A percentile compares a stretch with the other conserved stretches of the same genome.
Conservation (phyloP, 1,140 invertebrate genomes). For the Scaptomyza graminum region DNA sequence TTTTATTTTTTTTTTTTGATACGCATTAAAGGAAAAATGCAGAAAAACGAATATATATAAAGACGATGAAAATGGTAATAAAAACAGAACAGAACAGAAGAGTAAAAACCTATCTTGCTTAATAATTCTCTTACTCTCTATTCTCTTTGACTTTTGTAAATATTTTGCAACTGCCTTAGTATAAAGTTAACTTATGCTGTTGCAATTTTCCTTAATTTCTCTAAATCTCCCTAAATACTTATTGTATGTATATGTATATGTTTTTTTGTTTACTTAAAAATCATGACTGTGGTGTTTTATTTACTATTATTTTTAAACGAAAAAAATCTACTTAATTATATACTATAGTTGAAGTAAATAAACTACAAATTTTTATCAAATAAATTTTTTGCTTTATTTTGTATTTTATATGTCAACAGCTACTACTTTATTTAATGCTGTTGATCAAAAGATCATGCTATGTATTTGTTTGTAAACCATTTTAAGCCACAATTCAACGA, state of each 20-base stretch:
- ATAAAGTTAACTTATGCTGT: conserved; percentile 35
- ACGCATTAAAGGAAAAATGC: conserved; percentile 23
- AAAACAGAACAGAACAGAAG: conserved; percentile 6
- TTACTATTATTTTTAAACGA: conserved; percentile 77
- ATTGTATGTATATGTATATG: conserved; percentile 16
- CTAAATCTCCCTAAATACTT: conserved; percentile 27
- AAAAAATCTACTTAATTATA: conserved; percentile 61
- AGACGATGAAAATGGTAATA: conserved; percentile 33
- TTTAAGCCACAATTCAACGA: background rate
- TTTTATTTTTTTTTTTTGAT: conserved; percentile 40
- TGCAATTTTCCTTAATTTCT: conserved; percentile 43
- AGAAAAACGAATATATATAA: background rate
- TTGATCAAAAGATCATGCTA: too few species aligned
- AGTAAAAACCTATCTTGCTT: conserved; percentile 12
- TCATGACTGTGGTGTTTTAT: conserved; percentile 83
- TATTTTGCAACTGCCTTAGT: conserved; percentile 59
- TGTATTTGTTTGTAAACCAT: background rate
- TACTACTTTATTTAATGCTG: too few species aligned
- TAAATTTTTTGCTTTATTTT: conserved; percentile 13
- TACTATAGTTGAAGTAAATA: conserved; percentile 44
- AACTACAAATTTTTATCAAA: conserved; percentile 23
- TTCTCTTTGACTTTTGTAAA: conserved; percentile 63
- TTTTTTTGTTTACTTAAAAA: conserved; percentile 67
- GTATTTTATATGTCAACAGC: background rate
- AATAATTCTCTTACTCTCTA: background rate